Evolutionary conservation across 2,888 invertebrate genomes (phyloP), one percentile per base, ranked within the genome.

Genomic region (Phania funesta): DNA sequence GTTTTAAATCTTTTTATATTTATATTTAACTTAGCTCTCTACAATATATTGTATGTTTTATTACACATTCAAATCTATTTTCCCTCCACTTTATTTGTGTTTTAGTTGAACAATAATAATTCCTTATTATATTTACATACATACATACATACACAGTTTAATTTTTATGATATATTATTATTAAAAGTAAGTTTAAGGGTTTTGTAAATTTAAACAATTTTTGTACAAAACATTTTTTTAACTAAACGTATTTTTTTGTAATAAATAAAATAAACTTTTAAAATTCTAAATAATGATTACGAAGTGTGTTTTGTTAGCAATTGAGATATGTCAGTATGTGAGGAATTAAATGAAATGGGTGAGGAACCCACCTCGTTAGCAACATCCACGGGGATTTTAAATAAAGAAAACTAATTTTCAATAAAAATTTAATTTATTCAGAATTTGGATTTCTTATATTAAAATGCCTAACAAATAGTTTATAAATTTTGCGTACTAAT

Each of bases 221-320:
- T 78, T 82, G 82, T 82, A 82, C 82, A 82, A 82, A 82, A 82
- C 78, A 70, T 13, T 70, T 78, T 73, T 64, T 75, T 64, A 50
- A 68, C 44, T 29, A 65, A 44, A 64, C 16, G 22, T 52, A 52
- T 80, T 68, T 81, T 79, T 79, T 81, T 81, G 67, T 73, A 76
- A 67, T 81, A 60, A 77, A 81, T 77, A 64, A 68, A 75, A 50
- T 48, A 20, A 58, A 58, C 18, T 71, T 76, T 71, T 71, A 80
- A n/a, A 76, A 64, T 58, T 58, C 58, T 24, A 18, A 9, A 11
- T 0, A 44, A 13, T 4, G 0, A 4, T 48, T 41, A 35, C 22
- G 13, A 7, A 1, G 1, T 22, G 4, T 38, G 4, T 38, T 6
- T 38, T 38, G 7, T 11, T 38, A 7, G 7, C 2, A 11, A 11